Evolutionary conservation across 2,113 vertebrate species (phyloP).

Genomic region (Eurystomus gularis): DNA sequence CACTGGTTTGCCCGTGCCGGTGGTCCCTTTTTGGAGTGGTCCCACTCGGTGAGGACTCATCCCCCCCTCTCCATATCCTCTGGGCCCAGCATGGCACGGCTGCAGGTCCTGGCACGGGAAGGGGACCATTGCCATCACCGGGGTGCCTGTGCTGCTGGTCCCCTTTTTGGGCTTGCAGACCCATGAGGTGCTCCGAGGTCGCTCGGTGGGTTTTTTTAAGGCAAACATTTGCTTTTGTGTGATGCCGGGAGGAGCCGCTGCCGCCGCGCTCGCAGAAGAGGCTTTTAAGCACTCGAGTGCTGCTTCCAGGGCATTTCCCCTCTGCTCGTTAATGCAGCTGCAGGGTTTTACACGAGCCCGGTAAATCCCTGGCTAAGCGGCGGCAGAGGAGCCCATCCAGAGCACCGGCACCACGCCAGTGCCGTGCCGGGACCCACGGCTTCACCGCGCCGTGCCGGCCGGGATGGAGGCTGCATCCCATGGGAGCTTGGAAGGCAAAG

Average conservation of each 20-base stretch:
- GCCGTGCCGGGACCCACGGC: not conserved
- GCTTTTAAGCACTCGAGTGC: not conserved
- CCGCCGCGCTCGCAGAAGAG: not conserved
- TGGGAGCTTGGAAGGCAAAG: not conserved
- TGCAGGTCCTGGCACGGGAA: accelerated
- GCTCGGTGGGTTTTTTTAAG: not conserved
- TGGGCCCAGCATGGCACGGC: not conserved
- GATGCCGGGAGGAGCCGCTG: not conserved
- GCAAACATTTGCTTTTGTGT: not conserved
- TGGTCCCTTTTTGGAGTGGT: not conserved
- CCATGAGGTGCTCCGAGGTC: not conserved
- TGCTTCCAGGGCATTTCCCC: not conserved
- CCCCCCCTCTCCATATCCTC: too few species aligned
- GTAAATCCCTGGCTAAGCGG: not conserved
- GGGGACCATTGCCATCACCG: not conserved
- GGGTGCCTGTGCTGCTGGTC: not conserved
- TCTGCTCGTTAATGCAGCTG: not conserved
- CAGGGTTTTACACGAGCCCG: not conserved
- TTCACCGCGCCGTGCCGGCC: not conserved
- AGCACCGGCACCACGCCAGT: not conserved
- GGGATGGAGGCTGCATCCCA: not conserved
- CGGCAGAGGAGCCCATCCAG: not conserved
- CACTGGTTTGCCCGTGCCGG: not conserved
- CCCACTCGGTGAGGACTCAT: too few species aligned
- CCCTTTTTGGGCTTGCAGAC: not conserved